phyloP scores from a whole-genome alignment of 2,113 vertebrate species.

The Macrotis lagotis region DNA sequence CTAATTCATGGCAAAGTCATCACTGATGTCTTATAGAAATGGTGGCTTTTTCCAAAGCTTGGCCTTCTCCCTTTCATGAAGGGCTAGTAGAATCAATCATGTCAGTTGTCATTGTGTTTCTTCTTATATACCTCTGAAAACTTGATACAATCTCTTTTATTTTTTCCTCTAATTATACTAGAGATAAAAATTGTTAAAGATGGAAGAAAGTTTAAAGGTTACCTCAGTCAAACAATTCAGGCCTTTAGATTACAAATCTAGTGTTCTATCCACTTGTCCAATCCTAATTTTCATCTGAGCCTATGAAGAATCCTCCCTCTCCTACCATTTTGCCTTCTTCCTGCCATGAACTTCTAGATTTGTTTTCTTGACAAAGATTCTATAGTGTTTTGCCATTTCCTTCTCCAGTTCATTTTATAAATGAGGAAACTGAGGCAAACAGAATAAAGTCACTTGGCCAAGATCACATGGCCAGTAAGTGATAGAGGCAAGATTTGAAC shows the following conservation, averaged over 20 bases:
- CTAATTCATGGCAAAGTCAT: background rate
- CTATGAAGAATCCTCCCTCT: background rate
- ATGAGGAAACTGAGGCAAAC: background rate
- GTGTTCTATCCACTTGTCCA: background rate
- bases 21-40: background rate
- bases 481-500: background rate
- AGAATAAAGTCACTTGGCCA: background rate
- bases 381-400: background rate
- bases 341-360: background rate
- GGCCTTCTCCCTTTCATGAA: background rate
- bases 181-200: background rate
- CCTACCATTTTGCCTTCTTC: background rate
- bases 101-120: background rate
- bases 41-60: background rate
- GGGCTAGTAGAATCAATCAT: background rate
- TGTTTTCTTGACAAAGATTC: background rate
- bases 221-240: background rate
- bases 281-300: background rate
- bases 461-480: background rate
- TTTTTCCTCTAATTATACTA: background rate
- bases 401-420: background rate
- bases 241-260: background rate
- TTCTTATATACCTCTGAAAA: background rate
- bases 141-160: background rate
- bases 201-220: background rate